These are phyloP conservation scores for Diarsia brunnea DNA, from an alignment of 2,888 invertebrate genomes.

Conservation along the genomic window DNA sequence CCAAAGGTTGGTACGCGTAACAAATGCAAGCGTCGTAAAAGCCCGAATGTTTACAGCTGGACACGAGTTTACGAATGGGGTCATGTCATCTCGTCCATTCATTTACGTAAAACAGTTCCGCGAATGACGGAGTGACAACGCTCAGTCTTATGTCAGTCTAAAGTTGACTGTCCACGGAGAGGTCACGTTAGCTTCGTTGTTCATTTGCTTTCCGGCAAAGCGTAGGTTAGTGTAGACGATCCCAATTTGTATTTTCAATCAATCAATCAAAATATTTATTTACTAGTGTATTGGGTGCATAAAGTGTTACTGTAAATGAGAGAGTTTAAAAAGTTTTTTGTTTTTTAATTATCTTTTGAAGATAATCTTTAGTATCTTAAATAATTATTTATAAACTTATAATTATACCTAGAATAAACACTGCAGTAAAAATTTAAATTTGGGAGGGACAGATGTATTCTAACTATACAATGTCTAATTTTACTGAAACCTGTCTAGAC, in stretches of 20 bases:
- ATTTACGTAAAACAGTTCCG: conserved; percentile 12
- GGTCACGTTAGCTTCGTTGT: neutral
- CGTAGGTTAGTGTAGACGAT: neutral
- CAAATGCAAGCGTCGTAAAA: conserved; percentile 27
- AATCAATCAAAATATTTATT: no score
- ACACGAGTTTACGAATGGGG: conserved; percentile 13
- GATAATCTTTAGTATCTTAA: neutral
- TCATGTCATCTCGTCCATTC: neutral
- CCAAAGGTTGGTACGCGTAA: conserved; percentile 4
- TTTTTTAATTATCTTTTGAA: no score
- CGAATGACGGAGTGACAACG: neutral
- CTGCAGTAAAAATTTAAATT: neutral
- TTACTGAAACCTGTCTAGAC: conserved; percentile 36
- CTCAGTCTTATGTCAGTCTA: neutral
- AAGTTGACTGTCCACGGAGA: neutral
- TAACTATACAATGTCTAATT: conserved; percentile 12
- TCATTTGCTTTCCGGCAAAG: neutral
- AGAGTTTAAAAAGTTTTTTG: no score
- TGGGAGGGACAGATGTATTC: no score
- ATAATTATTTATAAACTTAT: neutral
- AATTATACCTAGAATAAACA: neutral
- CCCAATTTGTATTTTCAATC: neutral
- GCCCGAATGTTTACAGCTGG: neutral
- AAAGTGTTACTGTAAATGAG: no score
- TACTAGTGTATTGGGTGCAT: no score